Base-by-base conservation (phyloP, 2,888 invertebrate species). In the Caenorhabditis wallacei region DNA sequence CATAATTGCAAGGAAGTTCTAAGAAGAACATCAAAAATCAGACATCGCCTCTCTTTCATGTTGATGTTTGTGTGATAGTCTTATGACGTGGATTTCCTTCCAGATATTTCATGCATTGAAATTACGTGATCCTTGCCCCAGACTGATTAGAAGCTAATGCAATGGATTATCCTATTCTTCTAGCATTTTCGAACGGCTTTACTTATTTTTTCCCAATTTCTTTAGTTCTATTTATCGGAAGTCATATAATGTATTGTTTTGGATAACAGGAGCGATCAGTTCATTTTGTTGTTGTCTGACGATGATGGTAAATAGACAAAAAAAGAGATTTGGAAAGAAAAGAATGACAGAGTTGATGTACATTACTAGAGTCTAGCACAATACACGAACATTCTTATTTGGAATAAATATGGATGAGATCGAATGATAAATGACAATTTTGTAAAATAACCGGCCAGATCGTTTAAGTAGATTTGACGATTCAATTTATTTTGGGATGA, bases 231-330 rank as follows among this genome's bases (percentile, higher is more conserved):
- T n/a, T 5, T 35, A 51, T 24, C 46, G n/a, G 11, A 40, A 51
- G 20, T 51, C 35, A 64, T 35, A 8, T 16, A 48, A 30, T 5
- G n/a, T 10, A 53, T 26, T 61, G 43, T 61, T 13, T 10, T 30
- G 74, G 68, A 70, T 63, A 81, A 81, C 80, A 81, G 80, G 54
- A 81, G 74, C 2, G 66, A 37, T 66, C 80, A 70, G 70, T 75
- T 81, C 63, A 75, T 81, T 81, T 51, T 56, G 48, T 76, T 56
- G 53, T 74, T 46, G 54, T 53, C 22, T n/a, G 53, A 35, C 18
- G 57, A 61, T 53, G 68, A 22, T 66, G 48, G 5, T 40, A 68
- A 69, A 20, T 43, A 68, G 46, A 30, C 30, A 40, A 40, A 2
- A 30, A 66, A 2, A 22, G 54, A 53, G 16, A 20, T 18, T 10